A percentile compares a stretch with the other conserved stretches of the same genome.
Conservation (phyloP, 2,797 vertebrate genomes). For the Sebastes goodei region DNA sequence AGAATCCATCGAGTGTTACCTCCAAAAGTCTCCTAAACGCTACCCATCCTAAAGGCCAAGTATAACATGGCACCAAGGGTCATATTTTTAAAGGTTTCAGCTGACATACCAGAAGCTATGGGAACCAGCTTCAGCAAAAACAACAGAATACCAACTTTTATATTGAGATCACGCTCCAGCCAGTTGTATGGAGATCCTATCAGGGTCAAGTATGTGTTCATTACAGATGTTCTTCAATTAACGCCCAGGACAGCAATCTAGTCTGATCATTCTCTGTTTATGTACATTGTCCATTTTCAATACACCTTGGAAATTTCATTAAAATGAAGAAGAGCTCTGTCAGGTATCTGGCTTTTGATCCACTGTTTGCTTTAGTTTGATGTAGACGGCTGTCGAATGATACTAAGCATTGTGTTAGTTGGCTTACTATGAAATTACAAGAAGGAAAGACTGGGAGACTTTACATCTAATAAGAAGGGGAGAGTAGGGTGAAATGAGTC, state of each 20-base stretch:
- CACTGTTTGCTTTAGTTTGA: conserved; percentile 73
- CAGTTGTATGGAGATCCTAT: conserved; percentile 56
- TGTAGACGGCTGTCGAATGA: conserved; percentile 51
- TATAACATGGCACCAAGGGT: conserved; percentile 71
- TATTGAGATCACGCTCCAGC: conserved; percentile 54
- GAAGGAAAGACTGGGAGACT: conserved; percentile 32
- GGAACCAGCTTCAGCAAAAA: conserved; percentile 74
- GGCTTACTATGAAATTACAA: conserved; percentile 53
- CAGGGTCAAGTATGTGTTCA: conserved; percentile 51
- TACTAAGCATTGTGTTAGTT: conserved; percentile 33
- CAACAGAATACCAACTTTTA: conserved; percentile 69
- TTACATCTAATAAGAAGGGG: conserved; percentile 36
- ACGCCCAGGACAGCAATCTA: conserved; percentile 22
- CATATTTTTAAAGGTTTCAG: conserved; percentile 75
- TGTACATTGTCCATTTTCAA: conserved; percentile 48
- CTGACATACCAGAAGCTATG: conserved; percentile 74
- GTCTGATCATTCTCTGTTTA: conserved; percentile 55
- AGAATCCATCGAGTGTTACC: conserved; percentile 67
- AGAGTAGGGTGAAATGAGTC: conserved; percentile 5
- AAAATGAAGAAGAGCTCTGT: conserved; percentile 53
- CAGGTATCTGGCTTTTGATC: conserved; percentile 54
- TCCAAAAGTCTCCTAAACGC: conserved; percentile 69
- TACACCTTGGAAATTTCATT: conserved; percentile 72
- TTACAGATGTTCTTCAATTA: conserved; percentile 65
- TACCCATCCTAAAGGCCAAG: conserved; percentile 74